Evolutionary conservation across 2,113 vertebrate species (phyloP), one percentile per base, ranked within the genome.

Genomic region (Zosterops borbonicus): DNA sequence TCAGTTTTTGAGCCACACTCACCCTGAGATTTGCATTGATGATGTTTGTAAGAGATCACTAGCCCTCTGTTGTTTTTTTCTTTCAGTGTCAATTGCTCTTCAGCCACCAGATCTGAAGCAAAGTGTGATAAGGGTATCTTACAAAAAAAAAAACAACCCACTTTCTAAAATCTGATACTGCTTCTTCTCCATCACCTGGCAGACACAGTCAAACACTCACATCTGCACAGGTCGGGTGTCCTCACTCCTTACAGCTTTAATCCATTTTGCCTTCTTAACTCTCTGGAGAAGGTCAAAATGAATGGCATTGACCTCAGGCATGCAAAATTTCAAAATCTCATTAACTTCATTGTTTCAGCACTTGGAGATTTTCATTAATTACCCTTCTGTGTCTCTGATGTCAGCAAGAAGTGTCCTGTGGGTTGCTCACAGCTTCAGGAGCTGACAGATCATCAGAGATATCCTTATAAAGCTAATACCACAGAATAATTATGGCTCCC

Each of bases 341-440:
- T 88, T 85, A 94, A 44, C 37, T 88, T 25, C 58, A 58, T 90
- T 92, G 53, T 90, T 93, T 90, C 65, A 73, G 41, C 31, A 18
- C 67, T 79, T 64, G 35, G 70, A 69, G 35, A 90, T 83, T 90
- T 90, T 93, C 23, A 29, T 64, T 96, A 93, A 93, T 90, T 90
- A 90, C 27, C 35, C 35, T 94, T 53, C 35, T 79, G 12, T 59
- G 62, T 18, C 79, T 55, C 62, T 85, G 15, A 8, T 67, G 50
- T 75, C 56, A 68, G 70, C 33, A 82, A 82, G 39, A 78, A 75
- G 39, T 47, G 53, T 59, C 33, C 33, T 85, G 63, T 47, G 44
- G 39, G 29, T 55, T 92, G 75, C 33, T 59, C 49, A 62, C 31
- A 82, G 28, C 31, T 87, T 87, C 47, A 64, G 52, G 11, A 79